Base-by-base conservation (phyloP, 2,113 vertebrate species). In the Nycticebus coucang region DNA sequence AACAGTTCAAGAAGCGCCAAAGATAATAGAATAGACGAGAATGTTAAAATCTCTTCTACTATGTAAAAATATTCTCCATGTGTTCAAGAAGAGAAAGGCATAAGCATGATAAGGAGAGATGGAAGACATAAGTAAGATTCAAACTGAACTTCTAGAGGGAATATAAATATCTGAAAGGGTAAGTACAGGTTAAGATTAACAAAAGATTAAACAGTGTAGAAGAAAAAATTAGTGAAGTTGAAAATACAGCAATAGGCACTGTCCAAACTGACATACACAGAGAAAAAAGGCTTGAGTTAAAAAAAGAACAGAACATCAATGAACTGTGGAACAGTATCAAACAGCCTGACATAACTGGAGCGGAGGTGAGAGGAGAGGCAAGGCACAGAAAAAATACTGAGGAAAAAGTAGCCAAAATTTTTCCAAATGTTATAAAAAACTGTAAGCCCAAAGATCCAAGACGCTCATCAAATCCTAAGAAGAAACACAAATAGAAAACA, bases 401-500 rank as follows among this genome's bases (percentile, higher is more conserved):
- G 35, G 59, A 57, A 85, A 64, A 24, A 55, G 78, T 30, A 18
- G 21, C 12, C 62, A 57, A 45, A 74, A 62, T 41, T 5, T 85
- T 94, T 62, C 33, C 50, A 86, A 94, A 86, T 77, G 28, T 92
- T 55, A 89, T 82, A n/a, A 37, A 82, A 71, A 95, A 86, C 59
- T 66, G 78, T 68, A 82, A 79, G 86, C 33, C 17, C 60, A 93
- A 14, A 95, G 45, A 89, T 94, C 19, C 77, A 87, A 84, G 50
- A 91, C 80, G 24, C 21, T 96, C 85, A 95, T 37, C n/a, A 82
- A 82, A 74, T 6, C 19, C 41, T 64, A 93, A 94, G 79, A 35
- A 89, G 60, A n/a, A 89, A 14, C 19, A 95, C 60, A 93, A 71
- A 80, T 95, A 35, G n/a, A 75, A 90, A 81, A 92, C 45, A 94